A percentile compares a stretch with the other conserved stretches of the same genome.
These are phyloP conservation scores for Criorhina ranunculi DNA, from an alignment of 2,888 invertebrate genomes.

Conservation along the genomic window DNA sequence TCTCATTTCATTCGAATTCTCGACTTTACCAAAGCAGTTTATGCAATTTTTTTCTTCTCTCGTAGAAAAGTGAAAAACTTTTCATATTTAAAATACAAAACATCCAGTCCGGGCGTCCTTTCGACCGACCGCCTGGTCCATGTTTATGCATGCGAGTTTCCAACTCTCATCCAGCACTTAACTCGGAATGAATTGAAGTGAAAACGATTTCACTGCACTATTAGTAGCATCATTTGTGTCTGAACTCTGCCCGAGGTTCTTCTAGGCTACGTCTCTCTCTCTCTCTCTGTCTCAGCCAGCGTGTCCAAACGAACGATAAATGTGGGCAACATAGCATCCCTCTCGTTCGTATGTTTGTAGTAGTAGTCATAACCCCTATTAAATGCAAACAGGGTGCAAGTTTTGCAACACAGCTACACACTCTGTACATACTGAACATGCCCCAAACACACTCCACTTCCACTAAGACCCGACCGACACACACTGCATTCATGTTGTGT, in stretches of 20 bases:
- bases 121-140: slow-evolving; percentile 13
- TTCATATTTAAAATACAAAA: slow-evolving; percentile 75
- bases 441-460: slow-evolving; percentile 24
- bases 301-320: slow-evolving; percentile 60
- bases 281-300: slow-evolving; percentile 4
- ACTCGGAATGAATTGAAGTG: slow-evolving; percentile 76
- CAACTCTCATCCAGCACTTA: slow-evolving; percentile 73
- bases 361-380: slow-evolving; percentile 67
- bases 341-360: slow-evolving; percentile 24
- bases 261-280: no score
- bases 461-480: slow-evolving; percentile 15
- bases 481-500: slow-evolving; percentile 72
- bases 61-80: slow-evolving; percentile 70
- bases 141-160: slow-evolving; percentile 29
- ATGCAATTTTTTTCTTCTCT: slow-evolving; percentile 56
- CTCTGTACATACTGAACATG: slow-evolving; percentile 3
- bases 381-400: slow-evolving; percentile 72
- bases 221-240: slow-evolving; percentile 77
- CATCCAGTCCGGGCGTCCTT: slow-evolving; percentile 49
- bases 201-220: slow-evolving; percentile 76
- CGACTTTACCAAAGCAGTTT: slow-evolving; percentile 60
- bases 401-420: slow-evolving; percentile 45
- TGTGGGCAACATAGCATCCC: slow-evolving; percentile 46
- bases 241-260: slow-evolving; percentile 64
- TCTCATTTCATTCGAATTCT: slow-evolving; percentile 70